phyloP scores from a whole-genome alignment of 2,797 vertebrate genomes.

The Amblyopsis hoosieri region DNA sequence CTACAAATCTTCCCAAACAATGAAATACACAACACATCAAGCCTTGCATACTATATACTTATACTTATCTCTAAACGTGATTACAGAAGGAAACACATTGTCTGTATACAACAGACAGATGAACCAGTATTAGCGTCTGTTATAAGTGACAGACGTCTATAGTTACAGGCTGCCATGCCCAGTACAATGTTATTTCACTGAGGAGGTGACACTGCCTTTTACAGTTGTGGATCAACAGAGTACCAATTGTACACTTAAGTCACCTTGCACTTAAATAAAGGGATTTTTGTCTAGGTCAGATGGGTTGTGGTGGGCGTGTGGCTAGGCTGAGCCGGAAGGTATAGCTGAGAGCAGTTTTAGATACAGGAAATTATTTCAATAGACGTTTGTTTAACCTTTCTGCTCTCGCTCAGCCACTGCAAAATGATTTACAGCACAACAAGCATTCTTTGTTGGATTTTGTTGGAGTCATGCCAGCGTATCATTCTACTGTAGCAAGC shows the following conservation, averaged over 20 bases:
- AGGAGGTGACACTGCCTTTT: constrained; percentile 29
- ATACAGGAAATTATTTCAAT: constrained; percentile 72
- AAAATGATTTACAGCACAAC: constrained; percentile 40
- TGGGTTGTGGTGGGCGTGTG: not conserved
- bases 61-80: constrained; percentile 5
- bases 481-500: constrained; percentile 1
- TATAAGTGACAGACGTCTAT: constrained; percentile 29
- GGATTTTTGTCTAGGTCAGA: not conserved
- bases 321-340: not conserved
- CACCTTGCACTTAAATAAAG: not conserved
- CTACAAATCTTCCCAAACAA: constrained; percentile 39
- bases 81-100: not conserved
- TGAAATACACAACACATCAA: constrained; percentile 23
- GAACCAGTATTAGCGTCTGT: constrained; percentile 9
- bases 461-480: constrained; percentile 11
- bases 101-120: not conserved
- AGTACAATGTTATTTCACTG: not conserved
- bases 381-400: constrained; percentile 64
- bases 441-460: constrained; percentile 28
- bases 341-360: constrained; percentile 35
- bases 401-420: constrained; percentile 28
- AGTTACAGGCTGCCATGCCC: constrained; percentile 15
- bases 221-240: not conserved
- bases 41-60: constrained; percentile 4
- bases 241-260: not conserved